Conservation (phyloP, 2,888 invertebrate genomes). For the Drosophila kokeensis region DNA sequence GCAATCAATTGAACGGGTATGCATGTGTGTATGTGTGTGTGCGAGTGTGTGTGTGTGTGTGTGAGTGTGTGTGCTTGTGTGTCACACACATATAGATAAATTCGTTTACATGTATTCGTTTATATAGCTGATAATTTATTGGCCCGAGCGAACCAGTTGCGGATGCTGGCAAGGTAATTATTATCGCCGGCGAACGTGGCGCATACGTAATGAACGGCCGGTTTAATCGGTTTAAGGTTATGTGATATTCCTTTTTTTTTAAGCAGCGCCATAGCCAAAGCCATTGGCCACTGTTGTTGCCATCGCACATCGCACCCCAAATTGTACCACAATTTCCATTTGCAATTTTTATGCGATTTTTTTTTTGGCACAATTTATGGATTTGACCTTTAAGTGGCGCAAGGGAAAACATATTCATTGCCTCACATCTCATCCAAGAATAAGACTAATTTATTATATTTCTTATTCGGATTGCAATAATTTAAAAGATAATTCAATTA, state of each 20-base stretch:
- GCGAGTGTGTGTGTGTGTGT: background rate
- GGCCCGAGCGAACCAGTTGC: slow-evolving; percentile 30
- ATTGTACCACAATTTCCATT: slow-evolving; percentile 11
- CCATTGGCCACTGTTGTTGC: slow-evolving; percentile 2
- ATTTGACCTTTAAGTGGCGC: slow-evolving; percentile 52
- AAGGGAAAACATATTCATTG: slow-evolving; percentile 40
- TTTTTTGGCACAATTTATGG: slow-evolving; percentile 50
- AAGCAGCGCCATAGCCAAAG: slow-evolving; percentile 18
- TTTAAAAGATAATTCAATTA: slow-evolving; percentile 22
- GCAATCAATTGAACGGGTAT: slow-evolving; percentile 64
- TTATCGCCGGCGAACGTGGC: slow-evolving; percentile 65
- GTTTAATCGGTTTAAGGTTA: slow-evolving; percentile 63
- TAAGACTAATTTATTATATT: slow-evolving; percentile 27
- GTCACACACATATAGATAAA: background rate
- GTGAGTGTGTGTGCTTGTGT: background rate
- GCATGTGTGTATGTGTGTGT: background rate
- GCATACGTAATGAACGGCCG: slow-evolving; percentile 70
- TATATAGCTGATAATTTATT: slow-evolving; percentile 67
- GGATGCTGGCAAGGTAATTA: slow-evolving; percentile 68
- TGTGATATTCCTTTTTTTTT: slow-evolving; percentile 36
- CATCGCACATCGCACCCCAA: slow-evolving; percentile 5
- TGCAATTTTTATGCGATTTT: slow-evolving; percentile 28
- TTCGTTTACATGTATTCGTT: background rate
- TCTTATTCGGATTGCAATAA: slow-evolving; percentile 15
- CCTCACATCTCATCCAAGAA: slow-evolving; percentile 21